Conservation (phyloP, 2,113 vertebrate genomes). For the Chionomys nivalis region DNA sequence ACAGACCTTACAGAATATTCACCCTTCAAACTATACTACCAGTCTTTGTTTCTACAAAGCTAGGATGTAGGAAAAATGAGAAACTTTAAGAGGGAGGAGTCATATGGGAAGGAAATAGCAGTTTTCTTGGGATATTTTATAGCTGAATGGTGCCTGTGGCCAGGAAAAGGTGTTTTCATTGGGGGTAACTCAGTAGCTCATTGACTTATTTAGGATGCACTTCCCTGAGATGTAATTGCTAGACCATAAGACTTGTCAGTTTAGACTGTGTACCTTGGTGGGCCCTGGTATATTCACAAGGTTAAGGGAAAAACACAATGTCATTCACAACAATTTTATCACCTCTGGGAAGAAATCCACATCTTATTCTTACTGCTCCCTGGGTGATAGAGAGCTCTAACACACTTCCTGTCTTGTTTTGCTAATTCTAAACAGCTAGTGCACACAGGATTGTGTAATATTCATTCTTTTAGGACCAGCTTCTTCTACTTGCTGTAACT, state of each 20-base stretch:
- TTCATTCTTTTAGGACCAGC: background rate
- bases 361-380: background rate
- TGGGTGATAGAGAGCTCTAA: background rate
- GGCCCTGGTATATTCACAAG: background rate
- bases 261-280: background rate
- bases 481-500: background rate
- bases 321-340: background rate
- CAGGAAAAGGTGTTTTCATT: accelerated
- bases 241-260: background rate
- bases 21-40: background rate
- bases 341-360: background rate
- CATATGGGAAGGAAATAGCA: background rate
- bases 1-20: background rate
- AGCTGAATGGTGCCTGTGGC: background rate
- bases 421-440: background rate
- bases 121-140: too few relatives aligned
- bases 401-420: background rate
- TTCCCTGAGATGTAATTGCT: background rate
- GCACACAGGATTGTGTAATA: too few relatives aligned
- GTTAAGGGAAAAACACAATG: background rate
- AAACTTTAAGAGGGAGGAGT: background rate
- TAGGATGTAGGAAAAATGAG: background rate
- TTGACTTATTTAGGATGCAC: background rate
- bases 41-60: background rate
- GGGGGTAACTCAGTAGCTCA: background rate